Evolutionary conservation across 2,797 vertebrate genomes (phyloP), one percentile per base, ranked within the genome.

Genomic region (Neopelma chrysocephalum): DNA sequence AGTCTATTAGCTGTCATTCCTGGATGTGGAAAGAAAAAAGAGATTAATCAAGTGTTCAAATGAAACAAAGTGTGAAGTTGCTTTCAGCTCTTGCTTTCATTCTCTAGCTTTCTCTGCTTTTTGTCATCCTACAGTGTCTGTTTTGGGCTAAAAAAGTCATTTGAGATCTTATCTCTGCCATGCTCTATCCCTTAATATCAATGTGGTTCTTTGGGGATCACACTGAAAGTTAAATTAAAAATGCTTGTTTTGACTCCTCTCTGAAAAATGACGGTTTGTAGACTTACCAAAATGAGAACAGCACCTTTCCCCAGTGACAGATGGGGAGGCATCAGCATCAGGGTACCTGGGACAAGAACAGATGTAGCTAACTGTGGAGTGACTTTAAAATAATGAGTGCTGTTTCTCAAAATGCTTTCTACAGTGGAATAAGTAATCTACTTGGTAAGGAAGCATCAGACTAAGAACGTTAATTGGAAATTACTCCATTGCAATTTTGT

Each of bases 111-210:
- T 87, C 48, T 96, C 90, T 94, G 84, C 91, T 89, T 91, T 85
- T 93, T 96, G 90, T 93, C 95, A 94, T 94, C 78, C 90, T 94
- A 89, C 91, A 89, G 93, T 94, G 93, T 95, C 94, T 94, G 96
- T 95, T 96, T 94, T 22, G 94, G 95, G 82, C 94, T 92, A 76
- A 82, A 85, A 76, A 92, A 76, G 56, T 73, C 2, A 8, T 94
- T 87, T 87, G 66, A 93, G 77, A 87, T 93, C 86, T 96, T 96
- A 69, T 32, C 82, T 66, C 82, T 95, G 85, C 87, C 66, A 54
- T 82, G n/a, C 82, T 96, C 78, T 93, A 3, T 93, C 90, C 47
- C 40, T 72, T 86, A 65, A 65, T 87, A 86, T 27, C 3, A 1
- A 9, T 77, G 75, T 71, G 53, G 60, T 73, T 89, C 53, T 90